Base-by-base conservation (phyloP, 1,140 invertebrate species). In the Muscidifurax raptorellus region DNA sequence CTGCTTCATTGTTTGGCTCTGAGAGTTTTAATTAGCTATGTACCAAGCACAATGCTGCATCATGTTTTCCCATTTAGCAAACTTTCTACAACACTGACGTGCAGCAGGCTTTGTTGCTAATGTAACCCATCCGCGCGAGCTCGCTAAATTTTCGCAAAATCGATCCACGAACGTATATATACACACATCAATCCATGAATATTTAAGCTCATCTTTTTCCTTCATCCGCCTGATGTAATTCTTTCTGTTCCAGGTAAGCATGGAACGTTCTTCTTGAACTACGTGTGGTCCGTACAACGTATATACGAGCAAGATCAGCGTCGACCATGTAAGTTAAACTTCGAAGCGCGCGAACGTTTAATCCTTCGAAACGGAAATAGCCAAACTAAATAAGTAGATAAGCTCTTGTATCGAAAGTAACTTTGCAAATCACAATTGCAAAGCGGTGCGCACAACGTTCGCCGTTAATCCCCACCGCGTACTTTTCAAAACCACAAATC, bases 1-100 rank as follows among this genome's bases (percentile, higher is more conserved):
- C 25, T 28, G 4, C 47, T 82, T 74, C 47, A 82, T 82, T 82
- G 69, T 74, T 82, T 36, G 28, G 28, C 36, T 75, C 30, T 10
- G 52, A 77, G 81, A 77, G 81, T 83, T 83, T 83, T 83, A 83
- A 83, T 76, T 76, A 83, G 52, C 13, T 47, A n/a, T 40, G 72
- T 28, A 28, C n/a, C 6, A 12, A 76, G 67, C 30, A 83, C 74
- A 83, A 83, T 83, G 13, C 52, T 28, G 30, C 44, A 30, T 83
- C 32, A 27, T 30, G n/a, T 77, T 76, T 83, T 76, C 30, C 15
- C n/a, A 27, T 83, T 83, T 76, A 44, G 27, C 28, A 75, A 74
- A 82, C 80, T 74, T 82, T 66, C 47, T 15, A 72, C 25, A 40
- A 9, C n/a, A 13, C 30, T 12, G 22, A 1, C 15, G 7, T 59